Evolutionary conservation across 2,797 vertebrate species (phyloP), one percentile per base, ranked within the genome.

Genomic region (Adelosebastes latens): DNA sequence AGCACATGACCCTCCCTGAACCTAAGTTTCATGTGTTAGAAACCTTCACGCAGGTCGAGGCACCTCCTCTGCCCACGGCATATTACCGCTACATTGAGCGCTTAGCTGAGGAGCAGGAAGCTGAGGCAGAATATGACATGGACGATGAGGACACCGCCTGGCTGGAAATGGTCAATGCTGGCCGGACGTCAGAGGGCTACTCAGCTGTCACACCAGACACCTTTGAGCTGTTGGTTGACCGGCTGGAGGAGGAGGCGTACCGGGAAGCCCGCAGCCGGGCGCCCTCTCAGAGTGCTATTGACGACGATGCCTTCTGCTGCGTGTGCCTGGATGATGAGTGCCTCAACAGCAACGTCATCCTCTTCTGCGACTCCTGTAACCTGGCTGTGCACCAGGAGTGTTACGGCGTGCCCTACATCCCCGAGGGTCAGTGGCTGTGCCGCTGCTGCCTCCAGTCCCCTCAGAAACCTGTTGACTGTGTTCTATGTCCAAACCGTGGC

Each of bases 251-350:
- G 81, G 98, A 99, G 83, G 97, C 98, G 0, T 98, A 98, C 81
- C 84, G 96, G 16, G 98, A 99, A 94, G 97, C 97, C 78, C 96
- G 97, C 11, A 98, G 92, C 93, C 96, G 94, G 0, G 97, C 96
- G 0, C 95, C 97, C 31, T 96, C 97, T 61, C 98, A 98, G 83
- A 96, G 94, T 18, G 81, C 97, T 61, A 95, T 99, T 0, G 98
- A 99, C 1, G 98, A 99, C 66, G 98, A 99, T 3, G 98, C 98
- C 84, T 99, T 97, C 94, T 99, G 98, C 93, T 99, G 97, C 0
- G 98, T 99, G 86, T 99, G 99, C 93, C 96, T 99, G 93, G 98
- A 99, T 2, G 99, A 99, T 1, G 99, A 99, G 89, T 99, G 99
- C 87, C 97, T 99, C 89, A 99, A 99, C 84, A 99, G 99, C 95